phyloP scores from a whole-genome alignment of 2,888 invertebrate genomes.

The Amblyjoppa fuscipennis region DNA sequence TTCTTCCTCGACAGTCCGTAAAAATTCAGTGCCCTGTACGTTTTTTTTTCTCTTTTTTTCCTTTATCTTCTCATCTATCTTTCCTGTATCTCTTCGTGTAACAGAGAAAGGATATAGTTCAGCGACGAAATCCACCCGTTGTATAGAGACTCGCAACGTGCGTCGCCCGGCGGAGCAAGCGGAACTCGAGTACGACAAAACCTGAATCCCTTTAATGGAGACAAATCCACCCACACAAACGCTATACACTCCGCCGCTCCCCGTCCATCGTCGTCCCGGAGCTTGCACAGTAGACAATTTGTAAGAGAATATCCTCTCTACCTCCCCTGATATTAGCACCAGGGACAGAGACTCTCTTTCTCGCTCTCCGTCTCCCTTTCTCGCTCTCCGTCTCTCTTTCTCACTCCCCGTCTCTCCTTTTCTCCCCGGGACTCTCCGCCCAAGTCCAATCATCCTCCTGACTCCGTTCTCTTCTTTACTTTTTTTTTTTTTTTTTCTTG shows the following conservation, averaged over 20 bases:
- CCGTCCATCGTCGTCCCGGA: conserved; percentile 65
- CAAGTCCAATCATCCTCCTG: conserved; percentile 60
- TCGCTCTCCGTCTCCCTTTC: background rate
- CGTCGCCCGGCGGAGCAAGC: conserved; percentile 73
- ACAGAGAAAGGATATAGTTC: conserved; percentile 11
- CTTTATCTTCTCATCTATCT: conserved; percentile 15
- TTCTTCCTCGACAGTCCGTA: background rate
- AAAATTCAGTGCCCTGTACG: conserved; percentile 26
- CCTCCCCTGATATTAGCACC: conserved; percentile 79
- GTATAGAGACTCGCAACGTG: conserved; percentile 42
- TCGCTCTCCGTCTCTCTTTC: no score
- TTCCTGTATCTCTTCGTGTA: conserved; percentile 10
- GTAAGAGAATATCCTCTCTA: conserved; percentile 82
- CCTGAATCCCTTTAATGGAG: conserved; percentile 84
- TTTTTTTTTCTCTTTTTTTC: background rate
- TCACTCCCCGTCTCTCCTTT: no score
- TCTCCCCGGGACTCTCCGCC: conserved; percentile 27
- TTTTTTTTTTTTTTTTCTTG: background rate
- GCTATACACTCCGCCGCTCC: conserved; percentile 56
- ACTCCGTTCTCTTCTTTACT: conserved; percentile 46
- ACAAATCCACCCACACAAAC: conserved; percentile 82
- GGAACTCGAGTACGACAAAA: conserved; percentile 82
- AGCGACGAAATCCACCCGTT: conserved; percentile 41
- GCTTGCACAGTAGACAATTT: conserved; percentile 80
- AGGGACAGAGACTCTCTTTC: conserved; percentile 18